phyloP scores from a whole-genome alignment of 2,888 invertebrate species.

The Clanis bilineata region DNA sequence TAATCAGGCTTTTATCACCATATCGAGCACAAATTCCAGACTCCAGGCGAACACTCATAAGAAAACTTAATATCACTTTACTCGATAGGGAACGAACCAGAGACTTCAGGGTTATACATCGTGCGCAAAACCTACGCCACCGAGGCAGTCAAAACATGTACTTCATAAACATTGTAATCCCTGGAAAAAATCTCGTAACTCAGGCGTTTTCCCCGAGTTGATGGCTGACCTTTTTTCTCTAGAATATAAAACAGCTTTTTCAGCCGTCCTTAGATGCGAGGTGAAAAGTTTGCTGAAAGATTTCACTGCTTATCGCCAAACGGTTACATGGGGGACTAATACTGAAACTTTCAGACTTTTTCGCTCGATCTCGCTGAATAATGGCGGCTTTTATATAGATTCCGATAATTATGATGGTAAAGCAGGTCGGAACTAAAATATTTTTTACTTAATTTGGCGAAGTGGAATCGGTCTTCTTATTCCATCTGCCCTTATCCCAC shows the following conservation, averaged over 20 bases:
- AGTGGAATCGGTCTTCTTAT: no score
- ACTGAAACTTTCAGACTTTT: constrained; percentile 20
- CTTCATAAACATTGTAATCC: constrained; percentile 9
- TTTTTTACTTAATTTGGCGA: no score
- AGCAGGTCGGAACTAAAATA: no score
- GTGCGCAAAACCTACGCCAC: background rate
- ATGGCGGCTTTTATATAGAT: background rate
- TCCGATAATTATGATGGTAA: background rate
- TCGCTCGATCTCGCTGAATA: background rate
- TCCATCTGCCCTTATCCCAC: no score
- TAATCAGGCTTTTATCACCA: no score
- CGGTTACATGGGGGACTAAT: constrained; percentile 31
- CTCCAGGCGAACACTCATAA: no score
- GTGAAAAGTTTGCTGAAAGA: constrained; percentile 33
- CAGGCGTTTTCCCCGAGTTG: constrained; percentile 26
- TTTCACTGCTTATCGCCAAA: constrained; percentile 34
- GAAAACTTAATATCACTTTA: no score
- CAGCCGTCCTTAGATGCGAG: constrained; percentile 23
- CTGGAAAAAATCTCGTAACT: constrained; percentile 15
- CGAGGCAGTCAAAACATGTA: background rate
- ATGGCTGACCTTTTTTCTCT: constrained; percentile 31
- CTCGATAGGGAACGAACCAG: no score
- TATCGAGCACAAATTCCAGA: no score
- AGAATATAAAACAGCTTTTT: constrained; percentile 31
- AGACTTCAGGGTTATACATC: no score